Base-by-base conservation (phyloP, 2,797 vertebrate species). In the Paedocypris micromegethes region DNA sequence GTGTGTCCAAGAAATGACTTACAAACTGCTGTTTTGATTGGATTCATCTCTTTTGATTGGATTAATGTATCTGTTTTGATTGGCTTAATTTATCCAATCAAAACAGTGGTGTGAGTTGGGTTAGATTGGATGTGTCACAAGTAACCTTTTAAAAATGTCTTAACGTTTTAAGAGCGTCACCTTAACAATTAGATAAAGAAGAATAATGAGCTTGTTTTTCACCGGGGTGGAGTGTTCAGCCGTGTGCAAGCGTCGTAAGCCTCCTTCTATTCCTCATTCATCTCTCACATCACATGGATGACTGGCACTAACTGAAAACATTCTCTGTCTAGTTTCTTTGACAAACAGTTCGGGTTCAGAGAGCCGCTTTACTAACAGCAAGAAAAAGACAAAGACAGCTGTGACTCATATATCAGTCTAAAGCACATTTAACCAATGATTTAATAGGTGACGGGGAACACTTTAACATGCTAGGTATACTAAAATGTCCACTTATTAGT, bases 291-390 rank as follows among this genome's bases (percentile, higher is more conserved):
- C 67, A 45, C 60, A 70, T 52, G 68, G 53, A 45, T 70, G 59
- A 70, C 6, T 51, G 59, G 47, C 42, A 51, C 47, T 64, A 44
- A 70, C 59, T 63, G 46, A 70, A 70, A 70, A 64, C 53, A 70
- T 43, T 63, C 51, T 55, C 47, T 49, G 37, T 39, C 52, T 8
- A 56, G 45, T 9, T 56, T 69, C 23, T 70, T 52, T 70, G 43
- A 65, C 52, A 45, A 55, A 54, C 53, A 57, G 60, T 64, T 52
- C 40, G 52, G 60, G 60, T 64, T 64, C 60, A 64, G 41, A 51
- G 59, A 58, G 41, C 41, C 45, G 40, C 5, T 45, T 61, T 38
- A 55, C 50, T 60, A 45, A 61, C 44, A 69, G 7, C 3, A 9
- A 42, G 50, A 60, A 52, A 60, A 60, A 9, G 49, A 53, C 49